Evolutionary conservation across 2,113 vertebrate species (phyloP), one percentile per base, ranked within the genome.

Genomic region (Neolamprologus brichardi): DNA sequence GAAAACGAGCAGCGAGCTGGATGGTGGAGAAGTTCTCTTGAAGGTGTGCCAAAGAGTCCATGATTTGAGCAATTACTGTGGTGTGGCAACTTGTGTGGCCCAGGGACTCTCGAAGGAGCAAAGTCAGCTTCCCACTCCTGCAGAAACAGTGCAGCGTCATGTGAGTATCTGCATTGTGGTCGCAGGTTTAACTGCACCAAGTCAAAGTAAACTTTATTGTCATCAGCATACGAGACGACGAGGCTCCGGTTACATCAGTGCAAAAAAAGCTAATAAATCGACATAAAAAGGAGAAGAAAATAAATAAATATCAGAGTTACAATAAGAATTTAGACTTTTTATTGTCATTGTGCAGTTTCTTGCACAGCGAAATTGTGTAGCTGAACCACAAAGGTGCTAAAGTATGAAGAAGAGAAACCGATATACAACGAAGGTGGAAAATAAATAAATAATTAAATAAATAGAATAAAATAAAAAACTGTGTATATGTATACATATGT

Each of bases 61-160:
- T 96, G 92, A 99, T 97, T 93, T 99, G 97, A 75, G 97, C 97
- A 2, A 99, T 97, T 95, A 99, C 98, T 37, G 98, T 97, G 37
- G 97, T 98, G 82, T 97, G 97, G 94, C 99, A 99, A 89, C 97
- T 99, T 86, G 97, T 91, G 20, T 98, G 98, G 91, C 97, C 97
- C 93, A 99, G 92, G 20, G 98, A 97, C 83, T 99, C 98, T 12
- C 97, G 97, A 60, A 99, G 97, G 84, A 99, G 96, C 98, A 99
- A 98, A 78, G 97, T 97, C 93, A 99, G 95, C 95, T 99, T 99
- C 96, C 97, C 98, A 20, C 97, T 97, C 95, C 99, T 99, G 96
- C 25, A 92, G 13, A 93, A 54, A 85, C 15, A 89, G 4, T 75
- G 30, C 15, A 89, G 4, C 79, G 30, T 17, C n/a, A 23, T 2